phyloP scores from a whole-genome alignment of 2,888 invertebrate genomes.

The Perizoma flavofasciatum region DNA sequence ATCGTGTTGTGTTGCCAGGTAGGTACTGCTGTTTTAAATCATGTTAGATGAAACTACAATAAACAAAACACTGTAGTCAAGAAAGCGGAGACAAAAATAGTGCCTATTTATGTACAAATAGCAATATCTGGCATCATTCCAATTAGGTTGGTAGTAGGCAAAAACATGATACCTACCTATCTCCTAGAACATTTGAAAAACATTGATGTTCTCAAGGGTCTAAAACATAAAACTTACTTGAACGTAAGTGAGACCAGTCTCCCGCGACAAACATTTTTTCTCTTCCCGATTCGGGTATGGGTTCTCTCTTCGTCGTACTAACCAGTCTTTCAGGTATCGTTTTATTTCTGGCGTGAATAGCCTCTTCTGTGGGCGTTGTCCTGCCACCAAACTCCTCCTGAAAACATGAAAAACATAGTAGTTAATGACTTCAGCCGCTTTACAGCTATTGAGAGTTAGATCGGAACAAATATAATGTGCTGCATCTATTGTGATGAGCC shows the following conservation, averaged over 20 bases:
- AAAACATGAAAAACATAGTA: slow-evolving; percentile 41
- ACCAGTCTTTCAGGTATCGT: slow-evolving; percentile 90
- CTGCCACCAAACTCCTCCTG: slow-evolving; percentile 84
- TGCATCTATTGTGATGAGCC: slow-evolving; percentile 8
- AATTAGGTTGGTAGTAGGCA: slow-evolving; percentile 78
- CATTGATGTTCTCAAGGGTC: slow-evolving; percentile 26
- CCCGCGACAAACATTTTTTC: slow-evolving; percentile 88
- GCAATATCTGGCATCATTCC: slow-evolving; percentile 75
- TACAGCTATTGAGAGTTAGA: not conserved
- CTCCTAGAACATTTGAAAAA: slow-evolving; percentile 43
- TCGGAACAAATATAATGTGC: slow-evolving; percentile 4
- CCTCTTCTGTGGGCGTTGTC: slow-evolving; percentile 87
- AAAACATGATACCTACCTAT: slow-evolving; percentile 58
- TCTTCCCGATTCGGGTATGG: slow-evolving; percentile 91
- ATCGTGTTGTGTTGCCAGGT: slow-evolving; percentile 1
- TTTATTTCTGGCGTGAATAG: slow-evolving; percentile 92
- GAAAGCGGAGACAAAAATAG: slow-evolving; percentile 78
- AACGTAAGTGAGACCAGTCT: slow-evolving; percentile 90
- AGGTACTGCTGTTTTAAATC: slow-evolving; percentile 19
- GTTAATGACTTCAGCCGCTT: not conserved
- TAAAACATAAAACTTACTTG: slow-evolving; percentile 81
- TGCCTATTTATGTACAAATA: slow-evolving; percentile 82
- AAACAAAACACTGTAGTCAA: slow-evolving; percentile 59
- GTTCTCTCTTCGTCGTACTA: slow-evolving; percentile 89
- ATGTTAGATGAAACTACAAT: slow-evolving; percentile 31